Evolutionary conservation across 1,140 invertebrate genomes (phyloP), one percentile per base, ranked within the genome.

Genomic region (Hyposmocoma kahamanoa): DNA sequence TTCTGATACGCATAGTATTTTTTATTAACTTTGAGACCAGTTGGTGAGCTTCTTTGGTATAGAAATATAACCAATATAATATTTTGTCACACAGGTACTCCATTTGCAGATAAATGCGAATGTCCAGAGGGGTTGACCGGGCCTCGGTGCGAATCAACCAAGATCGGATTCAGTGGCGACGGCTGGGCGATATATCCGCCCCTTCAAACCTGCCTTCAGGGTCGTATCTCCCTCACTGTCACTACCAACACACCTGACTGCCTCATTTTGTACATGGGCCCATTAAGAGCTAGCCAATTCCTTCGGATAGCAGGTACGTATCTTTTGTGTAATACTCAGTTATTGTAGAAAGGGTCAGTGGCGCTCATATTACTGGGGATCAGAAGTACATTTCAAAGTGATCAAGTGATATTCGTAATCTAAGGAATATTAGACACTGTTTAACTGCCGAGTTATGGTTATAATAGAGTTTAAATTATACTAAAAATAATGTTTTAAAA

Each of bases 191-290:
- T 98, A 86, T 98, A 97, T 86, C 91, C 93, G 0, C 89, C 96
- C 0, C 90, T 96, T 10, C 89, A 92, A 19, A 87, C 92, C 0
- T 95, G 94, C 68, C 91, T 93, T 42, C 92, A 94, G 47, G 93
- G 90, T 41, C 91, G 87, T 63, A 91, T 96, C 28, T 94, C 90
- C 43, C 77, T 99, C 3, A 93, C 96, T 55, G 88, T 98, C 47
- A 91, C 92, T 0, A 89, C 94, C 1, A 88, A 92, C 67, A 85
- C 87, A 18, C 90, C 91, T 15, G 89, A 92, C 79, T 96, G 96
- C 11, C 87, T 99, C 0, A 88, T 99, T 18, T 94, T 99, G 76
- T 99, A 98, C 75, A 89, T 96, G 67, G 97, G 97, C 13, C 97
- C 97, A 0, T 87, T 96, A 47, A 89, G 69, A 50, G 88, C 88